phyloP scores from a whole-genome alignment of 2,113 vertebrate species.

The Scalopus aquaticus region DNA sequence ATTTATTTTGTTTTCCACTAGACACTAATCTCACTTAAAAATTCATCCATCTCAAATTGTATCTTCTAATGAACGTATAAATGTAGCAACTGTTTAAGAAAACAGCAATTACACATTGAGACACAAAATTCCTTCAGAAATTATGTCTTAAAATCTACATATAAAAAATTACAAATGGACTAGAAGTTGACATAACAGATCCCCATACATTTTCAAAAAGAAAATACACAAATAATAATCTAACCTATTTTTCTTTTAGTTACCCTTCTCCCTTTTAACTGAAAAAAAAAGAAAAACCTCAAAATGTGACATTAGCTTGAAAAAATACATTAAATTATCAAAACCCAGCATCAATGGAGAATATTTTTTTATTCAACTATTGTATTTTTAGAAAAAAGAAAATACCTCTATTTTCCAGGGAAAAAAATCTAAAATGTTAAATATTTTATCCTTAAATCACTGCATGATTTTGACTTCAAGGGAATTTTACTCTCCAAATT shows the following conservation, averaged over 20 bases:
- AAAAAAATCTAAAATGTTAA: neutral
- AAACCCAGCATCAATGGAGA: neutral
- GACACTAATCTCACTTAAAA: conserved; percentile 16
- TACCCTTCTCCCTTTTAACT: neutral
- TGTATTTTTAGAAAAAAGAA: neutral
- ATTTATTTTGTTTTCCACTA: neutral
- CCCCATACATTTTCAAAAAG: neutral
- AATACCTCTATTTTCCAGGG: neutral
- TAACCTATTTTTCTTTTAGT: neutral
- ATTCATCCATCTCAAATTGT: neutral
- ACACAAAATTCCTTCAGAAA: neutral
- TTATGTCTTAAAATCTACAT: neutral
- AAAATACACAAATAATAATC: neutral
- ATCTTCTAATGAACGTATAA: neutral
- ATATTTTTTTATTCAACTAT: neutral
- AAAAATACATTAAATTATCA: neutral
- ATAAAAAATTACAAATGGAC: neutral
- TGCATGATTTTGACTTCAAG: neutral
- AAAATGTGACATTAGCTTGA: no score
- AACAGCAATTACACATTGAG: no score
- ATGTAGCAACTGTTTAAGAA: neutral
- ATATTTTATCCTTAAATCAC: neutral
- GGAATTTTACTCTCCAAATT: neutral
- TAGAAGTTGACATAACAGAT: neutral
- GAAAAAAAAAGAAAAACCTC: neutral